Evolutionary conservation across 2,113 vertebrate genomes (phyloP).

Genomic region (Osmerus eperlanus): DNA sequence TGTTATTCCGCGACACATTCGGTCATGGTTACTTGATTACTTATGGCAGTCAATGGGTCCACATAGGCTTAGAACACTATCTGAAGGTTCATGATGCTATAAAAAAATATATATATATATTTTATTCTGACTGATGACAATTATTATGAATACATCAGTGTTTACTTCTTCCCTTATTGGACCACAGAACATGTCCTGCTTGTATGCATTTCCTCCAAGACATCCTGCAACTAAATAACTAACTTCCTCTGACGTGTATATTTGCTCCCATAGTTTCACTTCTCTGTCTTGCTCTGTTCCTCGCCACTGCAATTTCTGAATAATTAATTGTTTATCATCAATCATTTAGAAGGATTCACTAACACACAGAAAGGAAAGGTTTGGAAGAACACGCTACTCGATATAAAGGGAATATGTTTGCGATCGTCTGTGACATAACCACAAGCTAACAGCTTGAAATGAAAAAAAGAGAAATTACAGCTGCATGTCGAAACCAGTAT

Average conservation of each 20-base stretch:
- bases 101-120: no score
- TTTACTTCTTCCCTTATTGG: no score
- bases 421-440: constrained; percentile 20
- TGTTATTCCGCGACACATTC: no score
- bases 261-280: constrained; percentile 35
- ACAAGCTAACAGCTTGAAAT: constrained; percentile 21
- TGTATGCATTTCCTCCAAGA: background rate
- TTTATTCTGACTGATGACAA: no score
- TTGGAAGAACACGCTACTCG: constrained; percentile 50
- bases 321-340: constrained; percentile 69
- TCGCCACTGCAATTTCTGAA: constrained; percentile 59
- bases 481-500: constrained; percentile 14
- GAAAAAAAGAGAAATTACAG: constrained; percentile 37
- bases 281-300: constrained; percentile 41
- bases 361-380: constrained; percentile 37
- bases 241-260: constrained; percentile 18
- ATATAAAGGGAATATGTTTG: constrained; percentile 33
- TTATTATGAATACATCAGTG: no score
- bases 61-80: no score
- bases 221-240: constrained; percentile 26
- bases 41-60: no score
- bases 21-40: no score
- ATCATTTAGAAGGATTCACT: constrained; percentile 59
- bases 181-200: no score
- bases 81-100: no score